A percentile compares a stretch with the other conserved stretches of the same genome.
Evolutionary conservation across 2,888 invertebrate species (phyloP).

Genomic region (Eupithecia subfuscata): DNA sequence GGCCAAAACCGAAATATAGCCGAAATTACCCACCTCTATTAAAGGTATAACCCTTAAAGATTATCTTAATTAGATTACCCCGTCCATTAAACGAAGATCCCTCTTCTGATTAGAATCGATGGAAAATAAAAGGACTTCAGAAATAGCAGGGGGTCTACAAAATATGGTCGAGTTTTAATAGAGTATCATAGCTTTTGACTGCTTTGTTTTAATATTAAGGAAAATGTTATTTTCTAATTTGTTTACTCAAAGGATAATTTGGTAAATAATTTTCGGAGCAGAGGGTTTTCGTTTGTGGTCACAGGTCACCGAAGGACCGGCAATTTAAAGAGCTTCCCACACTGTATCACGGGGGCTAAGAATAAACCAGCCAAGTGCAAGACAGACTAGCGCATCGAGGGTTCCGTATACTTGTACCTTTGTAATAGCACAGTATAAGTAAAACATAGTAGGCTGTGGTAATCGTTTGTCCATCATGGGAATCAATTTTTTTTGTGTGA

Average conservation of each 20-base stretch:
- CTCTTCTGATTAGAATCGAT: conserved; percentile 39
- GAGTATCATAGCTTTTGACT: conserved; percentile 30
- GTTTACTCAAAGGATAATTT: conserved; percentile 28
- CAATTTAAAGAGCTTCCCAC: neutral
- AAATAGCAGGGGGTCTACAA: conserved; percentile 21
- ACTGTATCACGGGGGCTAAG: neutral
- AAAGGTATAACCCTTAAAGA: conserved; percentile 33
- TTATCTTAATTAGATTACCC: conserved; percentile 42
- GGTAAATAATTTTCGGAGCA: conserved; percentile 11
- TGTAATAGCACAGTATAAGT: too few species aligned
- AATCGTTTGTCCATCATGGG: too few species aligned
- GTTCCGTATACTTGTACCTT: too few species aligned
- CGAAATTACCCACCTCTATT: conserved; percentile 17
- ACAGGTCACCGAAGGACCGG: neutral
- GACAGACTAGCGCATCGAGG: neutral
- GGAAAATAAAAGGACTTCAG: conserved; percentile 26
- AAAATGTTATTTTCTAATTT: conserved; percentile 27
- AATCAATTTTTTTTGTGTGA: too few species aligned
- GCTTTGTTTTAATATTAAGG: conserved; percentile 25
- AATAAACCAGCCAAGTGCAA: neutral
- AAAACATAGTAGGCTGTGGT: too few species aligned
- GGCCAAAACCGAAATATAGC: conserved; percentile 2
- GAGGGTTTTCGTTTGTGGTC: conserved; percentile 8
- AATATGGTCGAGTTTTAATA: conserved; percentile 26
- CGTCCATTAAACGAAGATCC: conserved; percentile 38